Evolutionary conservation across 2,797 vertebrate genomes (phyloP).

Genomic region (Chaenodraco wilsoni): DNA sequence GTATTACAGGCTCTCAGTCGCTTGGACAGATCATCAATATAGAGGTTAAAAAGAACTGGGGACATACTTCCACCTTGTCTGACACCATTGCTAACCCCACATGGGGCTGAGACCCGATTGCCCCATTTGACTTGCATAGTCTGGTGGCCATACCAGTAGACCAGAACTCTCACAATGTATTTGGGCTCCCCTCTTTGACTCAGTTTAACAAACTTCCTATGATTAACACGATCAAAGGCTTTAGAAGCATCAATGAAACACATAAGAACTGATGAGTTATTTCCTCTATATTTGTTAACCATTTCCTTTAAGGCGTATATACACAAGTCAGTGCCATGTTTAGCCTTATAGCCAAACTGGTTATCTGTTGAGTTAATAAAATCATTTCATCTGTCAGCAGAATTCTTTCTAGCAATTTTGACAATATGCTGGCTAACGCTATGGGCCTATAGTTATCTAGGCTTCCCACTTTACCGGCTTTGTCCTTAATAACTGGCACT

Average conservation of each 20-base stretch:
- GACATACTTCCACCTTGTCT: neutral
- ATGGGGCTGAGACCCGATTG: neutral
- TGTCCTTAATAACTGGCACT: neutral
- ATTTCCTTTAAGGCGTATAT: neutral
- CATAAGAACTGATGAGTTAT: neutral
- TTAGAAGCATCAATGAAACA: no score
- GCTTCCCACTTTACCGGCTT: neutral
- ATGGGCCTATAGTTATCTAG: neutral
- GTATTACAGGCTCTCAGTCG: neutral
- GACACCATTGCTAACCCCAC: neutral
- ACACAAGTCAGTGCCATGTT: neutral
- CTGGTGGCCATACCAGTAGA: neutral
- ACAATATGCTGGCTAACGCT: neutral
- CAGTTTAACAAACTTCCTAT: no score
- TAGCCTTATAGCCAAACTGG: neutral
- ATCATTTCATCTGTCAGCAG: no score
- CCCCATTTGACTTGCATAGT: neutral
- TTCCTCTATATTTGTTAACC: neutral
- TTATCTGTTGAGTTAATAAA: neutral
- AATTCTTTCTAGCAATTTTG: no score
- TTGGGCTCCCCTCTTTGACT: neutral
- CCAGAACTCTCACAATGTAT: neutral
- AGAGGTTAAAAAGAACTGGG: neutral
- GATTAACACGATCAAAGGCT: no score
- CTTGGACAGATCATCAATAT: neutral